A percentile compares a stretch with the other conserved stretches of the same genome.
Conservation (phyloP, 2,113 vertebrate genomes). For the Cynopterus brachyotis region DNA sequence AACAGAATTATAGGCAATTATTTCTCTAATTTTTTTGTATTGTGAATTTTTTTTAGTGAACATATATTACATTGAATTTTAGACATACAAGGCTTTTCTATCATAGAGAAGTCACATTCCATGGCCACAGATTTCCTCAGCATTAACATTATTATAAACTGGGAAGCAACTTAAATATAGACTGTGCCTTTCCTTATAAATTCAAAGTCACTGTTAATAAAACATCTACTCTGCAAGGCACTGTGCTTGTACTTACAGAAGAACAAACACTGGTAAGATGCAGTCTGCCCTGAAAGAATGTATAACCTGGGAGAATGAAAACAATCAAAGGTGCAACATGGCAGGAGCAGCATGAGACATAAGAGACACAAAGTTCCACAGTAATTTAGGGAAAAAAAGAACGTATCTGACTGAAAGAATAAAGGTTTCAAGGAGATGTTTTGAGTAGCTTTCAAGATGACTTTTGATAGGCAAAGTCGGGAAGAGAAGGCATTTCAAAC, state of each 20-base stretch:
- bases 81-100: not conserved
- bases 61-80: conserved; percentile 10
- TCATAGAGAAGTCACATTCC: not conserved
- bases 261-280: not conserved
- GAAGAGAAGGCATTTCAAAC: not conserved
- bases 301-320: not conserved
- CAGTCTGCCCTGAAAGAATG: not conserved
- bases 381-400: not conserved
- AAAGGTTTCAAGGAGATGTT: not conserved
- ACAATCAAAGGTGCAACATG: not conserved
- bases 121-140: not conserved
- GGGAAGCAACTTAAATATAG: not conserved
- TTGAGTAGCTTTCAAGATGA: not conserved
- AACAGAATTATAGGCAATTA: conserved; percentile 13
- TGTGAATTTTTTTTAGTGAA: not conserved
- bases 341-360: not conserved
- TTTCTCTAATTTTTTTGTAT: conserved; percentile 1
- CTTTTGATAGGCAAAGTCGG: not conserved
- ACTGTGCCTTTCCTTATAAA: not conserved
- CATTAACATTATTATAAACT: not conserved
- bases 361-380: not conserved
- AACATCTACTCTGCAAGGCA: not conserved
- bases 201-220: not conserved
- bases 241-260: not conserved
- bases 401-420: not conserved